Evolutionary conservation across 2,797 vertebrate genomes (phyloP), one percentile per base, ranked within the genome.

Genomic region (Lacerta bilineata): DNA sequence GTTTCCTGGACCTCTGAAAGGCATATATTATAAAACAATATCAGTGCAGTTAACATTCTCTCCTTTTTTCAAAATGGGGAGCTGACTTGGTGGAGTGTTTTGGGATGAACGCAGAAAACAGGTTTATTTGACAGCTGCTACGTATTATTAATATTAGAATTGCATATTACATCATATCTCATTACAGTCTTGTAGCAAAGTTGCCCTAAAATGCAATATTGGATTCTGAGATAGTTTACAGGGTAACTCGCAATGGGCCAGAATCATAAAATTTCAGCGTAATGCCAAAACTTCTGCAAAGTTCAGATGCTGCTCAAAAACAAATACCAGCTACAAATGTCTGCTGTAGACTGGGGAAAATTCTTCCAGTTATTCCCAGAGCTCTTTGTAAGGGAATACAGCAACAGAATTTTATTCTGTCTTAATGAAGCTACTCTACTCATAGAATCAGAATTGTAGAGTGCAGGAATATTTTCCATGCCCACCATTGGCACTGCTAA

Each of bases 131-230:
- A 93, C 95, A 95, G 95, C 95, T 96, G 95, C 94, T 94, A 90
- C 91, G 83, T 94, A 95, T 96, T 96, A 95, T 94, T 94, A 93
- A 93, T 95, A 93, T 95, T 76, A 20, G 43, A 66, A 50, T 77
- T 78, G 43, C 93, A 91, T 93, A 95, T 95, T 95, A 95, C 95
- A 95, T 95, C 95, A 95, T 94, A 95, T 95, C 94, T 94, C 93
- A 94, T 94, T 96, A 94, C 92, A 91, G 90, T 90, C 93, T 92
- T 93, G 93, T 95, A 94, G 95, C 91, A 90, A 93, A 93, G 91
- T 95, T 95, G 90, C 89, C 91, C 88, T 93, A 95, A 95, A 95
- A 95, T 91, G 92, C 94, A 94, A 95, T 87, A 80, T 95, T 95
- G 94, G 91, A 87, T 95, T 95, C 91, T 95, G 93, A 94, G 91